Evolutionary conservation across 2,888 invertebrate genomes (phyloP).

Genomic region (Apamea epomidion): DNA sequence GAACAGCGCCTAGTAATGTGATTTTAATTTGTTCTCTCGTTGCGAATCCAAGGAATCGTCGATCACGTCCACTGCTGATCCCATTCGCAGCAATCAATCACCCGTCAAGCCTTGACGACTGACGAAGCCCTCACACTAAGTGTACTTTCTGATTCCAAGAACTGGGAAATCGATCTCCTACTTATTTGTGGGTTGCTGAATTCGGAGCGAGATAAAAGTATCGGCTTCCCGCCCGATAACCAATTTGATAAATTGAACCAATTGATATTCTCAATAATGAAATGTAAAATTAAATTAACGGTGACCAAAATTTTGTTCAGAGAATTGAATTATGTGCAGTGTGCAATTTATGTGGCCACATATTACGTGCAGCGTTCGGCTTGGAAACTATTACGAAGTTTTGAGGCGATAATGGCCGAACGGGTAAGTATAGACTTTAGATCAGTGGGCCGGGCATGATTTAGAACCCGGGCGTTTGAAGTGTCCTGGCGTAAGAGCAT

Average conservation of each 20-base stretch:
- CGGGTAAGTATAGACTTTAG: constrained; percentile 65
- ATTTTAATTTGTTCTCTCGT: constrained; percentile 26
- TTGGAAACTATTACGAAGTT: constrained; percentile 63
- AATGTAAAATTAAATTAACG: constrained; percentile 60
- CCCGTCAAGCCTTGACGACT: constrained; percentile 56
- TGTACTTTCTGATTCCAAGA: constrained; percentile 65
- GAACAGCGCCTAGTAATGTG: neutral
- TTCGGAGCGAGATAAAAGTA: constrained; percentile 54
- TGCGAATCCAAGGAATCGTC: constrained; percentile 38
- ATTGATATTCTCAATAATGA: constrained; percentile 52
- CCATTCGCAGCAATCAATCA: constrained; percentile 62
- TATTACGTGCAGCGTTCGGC: constrained; percentile 62
- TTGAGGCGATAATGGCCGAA: constrained; percentile 60
- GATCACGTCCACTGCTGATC: constrained; percentile 58
- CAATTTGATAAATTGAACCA: constrained; percentile 55
- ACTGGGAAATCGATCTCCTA: constrained; percentile 56
- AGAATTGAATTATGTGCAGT: constrained; percentile 56
- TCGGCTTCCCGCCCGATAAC: constrained; percentile 34
- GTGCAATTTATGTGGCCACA: constrained; percentile 65
- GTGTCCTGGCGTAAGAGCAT: constrained; percentile 35
- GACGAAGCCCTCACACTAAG: constrained; percentile 56
- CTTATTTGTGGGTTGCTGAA: constrained; percentile 52
- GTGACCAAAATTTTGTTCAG: constrained; percentile 60
- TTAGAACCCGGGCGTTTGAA: constrained; percentile 41
- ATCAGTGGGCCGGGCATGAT: constrained; percentile 58